Conservation (phyloP, 2,888 invertebrate genomes). For the Linnaemya vulpina region DNA sequence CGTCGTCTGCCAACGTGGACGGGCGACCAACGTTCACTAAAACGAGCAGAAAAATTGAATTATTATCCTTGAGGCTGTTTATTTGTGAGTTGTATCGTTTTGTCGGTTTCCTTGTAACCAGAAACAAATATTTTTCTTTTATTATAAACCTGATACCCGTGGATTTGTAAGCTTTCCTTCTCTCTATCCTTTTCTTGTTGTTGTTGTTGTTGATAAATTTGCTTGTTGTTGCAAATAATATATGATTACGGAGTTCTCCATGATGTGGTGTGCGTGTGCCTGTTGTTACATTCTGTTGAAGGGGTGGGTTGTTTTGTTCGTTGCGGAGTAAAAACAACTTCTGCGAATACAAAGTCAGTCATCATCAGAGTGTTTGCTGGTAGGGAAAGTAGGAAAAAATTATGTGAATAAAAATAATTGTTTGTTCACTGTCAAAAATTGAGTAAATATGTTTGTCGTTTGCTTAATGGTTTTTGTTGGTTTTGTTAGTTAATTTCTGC, state of each 20-base stretch:
- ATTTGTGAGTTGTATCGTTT: conserved; percentile 20
- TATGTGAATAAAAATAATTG: conserved; percentile 70
- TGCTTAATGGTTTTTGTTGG: conserved; percentile 74
- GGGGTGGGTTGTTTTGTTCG: conserved; percentile 36
- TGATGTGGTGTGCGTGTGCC: conserved; percentile 7
- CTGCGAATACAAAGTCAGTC: conserved; percentile 47
- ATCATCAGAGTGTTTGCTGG: conserved; percentile 67
- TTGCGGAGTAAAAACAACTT: background rate
- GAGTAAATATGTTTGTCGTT: conserved; percentile 82
- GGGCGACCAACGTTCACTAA: conserved; percentile 73
- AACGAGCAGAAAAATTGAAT: conserved; percentile 82
- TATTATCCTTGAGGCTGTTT: conserved; percentile 80
- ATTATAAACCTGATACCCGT: conserved; percentile 75
- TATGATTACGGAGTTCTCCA: conserved; percentile 19
- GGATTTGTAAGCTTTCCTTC: conserved; percentile 16
- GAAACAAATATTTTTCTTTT: conserved; percentile 81
- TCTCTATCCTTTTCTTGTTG: too few relatives aligned
- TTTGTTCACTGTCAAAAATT: conserved; percentile 81
- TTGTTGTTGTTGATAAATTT: background rate
- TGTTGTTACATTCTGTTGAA: conserved; percentile 20
- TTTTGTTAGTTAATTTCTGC: conserved; percentile 51
- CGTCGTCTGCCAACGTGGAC: conserved; percentile 38
- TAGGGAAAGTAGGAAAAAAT: too few relatives aligned
- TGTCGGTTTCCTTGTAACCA: conserved; percentile 73
- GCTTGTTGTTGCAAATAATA: conserved; percentile 16